Evolutionary conservation across 2,797 vertebrate genomes (phyloP).

Genomic region (Alca torda): DNA sequence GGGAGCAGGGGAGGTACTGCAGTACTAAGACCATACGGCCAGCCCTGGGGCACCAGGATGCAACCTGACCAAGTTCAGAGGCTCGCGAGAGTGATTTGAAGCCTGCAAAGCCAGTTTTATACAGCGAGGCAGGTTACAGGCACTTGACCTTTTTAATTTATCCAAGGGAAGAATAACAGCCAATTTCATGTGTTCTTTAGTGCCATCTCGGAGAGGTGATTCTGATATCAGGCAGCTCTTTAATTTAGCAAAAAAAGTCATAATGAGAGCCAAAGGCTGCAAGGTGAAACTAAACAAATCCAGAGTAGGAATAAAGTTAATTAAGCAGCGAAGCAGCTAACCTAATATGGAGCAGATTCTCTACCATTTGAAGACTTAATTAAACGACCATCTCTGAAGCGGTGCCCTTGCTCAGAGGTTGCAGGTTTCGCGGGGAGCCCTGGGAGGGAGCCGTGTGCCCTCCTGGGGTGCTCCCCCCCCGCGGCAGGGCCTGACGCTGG

Average conservation of each 20-base stretch:
- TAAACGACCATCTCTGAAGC: neutral
- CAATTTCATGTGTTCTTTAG: neutral
- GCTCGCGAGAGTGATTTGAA: rapidly evolving
- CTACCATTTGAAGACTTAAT: neutral
- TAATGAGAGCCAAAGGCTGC: slow-evolving; percentile 15
- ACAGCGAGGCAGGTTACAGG: neutral
- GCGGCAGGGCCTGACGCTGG: rapidly evolving
- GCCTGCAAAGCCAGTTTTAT: neutral
- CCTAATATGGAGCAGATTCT: neutral
- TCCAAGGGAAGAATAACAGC: neutral
- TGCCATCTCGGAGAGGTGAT: neutral
- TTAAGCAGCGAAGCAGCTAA: neutral
- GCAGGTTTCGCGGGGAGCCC: neutral
- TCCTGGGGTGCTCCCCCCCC: rapidly evolving
- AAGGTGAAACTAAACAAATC: slow-evolving; percentile 35
- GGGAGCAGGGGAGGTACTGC: neutral
- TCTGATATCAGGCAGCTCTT: neutral
- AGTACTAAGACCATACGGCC: neutral
- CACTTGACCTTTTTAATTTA: slow-evolving; percentile 13
- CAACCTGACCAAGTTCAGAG: rapidly evolving
- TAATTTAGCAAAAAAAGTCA: neutral
- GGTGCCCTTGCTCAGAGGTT: neutral
- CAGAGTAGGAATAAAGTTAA: slow-evolving; percentile 20
- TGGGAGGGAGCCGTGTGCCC: neutral
- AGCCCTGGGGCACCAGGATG: neutral